Conservation (phyloP, 2,797 vertebrate species). For the Falco columbarius region DNA sequence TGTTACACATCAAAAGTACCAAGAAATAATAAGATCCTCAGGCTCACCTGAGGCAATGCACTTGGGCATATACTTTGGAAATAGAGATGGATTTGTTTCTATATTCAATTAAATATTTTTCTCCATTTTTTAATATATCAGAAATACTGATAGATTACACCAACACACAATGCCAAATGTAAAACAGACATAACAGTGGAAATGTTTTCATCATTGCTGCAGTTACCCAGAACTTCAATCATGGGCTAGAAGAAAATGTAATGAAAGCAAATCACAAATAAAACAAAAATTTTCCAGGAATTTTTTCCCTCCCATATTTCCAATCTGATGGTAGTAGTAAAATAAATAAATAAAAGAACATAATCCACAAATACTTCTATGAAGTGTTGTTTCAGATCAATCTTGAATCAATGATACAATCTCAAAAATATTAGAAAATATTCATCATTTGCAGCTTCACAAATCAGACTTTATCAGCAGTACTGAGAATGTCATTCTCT, state of each 20-base stretch:
- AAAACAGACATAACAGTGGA: not conserved
- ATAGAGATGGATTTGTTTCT: not conserved
- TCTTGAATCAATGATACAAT: not conserved
- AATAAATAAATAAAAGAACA: slow-evolving; percentile 10
- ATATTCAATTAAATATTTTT: not conserved
- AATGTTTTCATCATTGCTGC: not conserved
- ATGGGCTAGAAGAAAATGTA: not conserved
- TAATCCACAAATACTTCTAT: not conserved
- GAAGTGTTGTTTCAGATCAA: slow-evolving; percentile 7
- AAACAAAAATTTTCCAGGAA: not conserved
- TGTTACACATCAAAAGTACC: not conserved
- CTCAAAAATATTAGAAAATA: not conserved
- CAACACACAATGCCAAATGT: not conserved
- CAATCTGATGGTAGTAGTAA: not conserved
- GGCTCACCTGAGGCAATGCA: not conserved
- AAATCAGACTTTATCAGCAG: not conserved
- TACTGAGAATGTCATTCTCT: not conserved
- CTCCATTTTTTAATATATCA: not conserved
- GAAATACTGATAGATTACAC: not conserved
- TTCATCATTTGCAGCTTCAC: slow-evolving; percentile 15
- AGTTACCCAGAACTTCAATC: not conserved
- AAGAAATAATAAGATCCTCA: not conserved
- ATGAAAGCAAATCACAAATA: not conserved
- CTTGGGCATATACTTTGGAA: not conserved
- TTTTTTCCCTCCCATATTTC: not conserved